phyloP scores from a whole-genome alignment of 1,140 invertebrate genomes.

The Augochlora pura region DNA sequence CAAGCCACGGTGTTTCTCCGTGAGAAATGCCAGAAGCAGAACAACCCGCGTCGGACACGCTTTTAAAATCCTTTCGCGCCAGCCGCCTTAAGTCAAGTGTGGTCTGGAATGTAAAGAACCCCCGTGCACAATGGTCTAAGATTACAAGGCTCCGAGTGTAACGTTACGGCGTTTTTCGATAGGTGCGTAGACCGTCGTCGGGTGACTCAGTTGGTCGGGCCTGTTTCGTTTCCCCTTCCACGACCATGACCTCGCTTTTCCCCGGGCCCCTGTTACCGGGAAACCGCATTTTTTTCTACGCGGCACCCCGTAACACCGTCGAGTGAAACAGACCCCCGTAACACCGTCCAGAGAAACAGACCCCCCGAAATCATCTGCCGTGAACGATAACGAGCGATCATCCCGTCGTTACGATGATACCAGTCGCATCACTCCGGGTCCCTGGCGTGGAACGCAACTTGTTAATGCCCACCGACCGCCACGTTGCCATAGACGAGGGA shows the following conservation, averaged over 20 bases:
- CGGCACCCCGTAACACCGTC: background rate
- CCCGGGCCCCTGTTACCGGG: background rate
- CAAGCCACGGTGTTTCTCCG: background rate
- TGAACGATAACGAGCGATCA: slow-evolving; percentile 20
- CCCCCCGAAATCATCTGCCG: background rate
- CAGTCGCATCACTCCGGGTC: background rate
- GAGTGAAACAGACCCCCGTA: background rate
- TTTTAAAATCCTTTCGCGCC: slow-evolving; percentile 50
- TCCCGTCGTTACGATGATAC: slow-evolving; percentile 6
- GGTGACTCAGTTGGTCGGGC: slow-evolving; percentile 14
- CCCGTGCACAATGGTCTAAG: slow-evolving; percentile 54
- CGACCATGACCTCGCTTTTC: slow-evolving; percentile 34
- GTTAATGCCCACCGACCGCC: background rate
- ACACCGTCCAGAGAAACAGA: background rate
- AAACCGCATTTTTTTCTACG: slow-evolving; percentile 13
- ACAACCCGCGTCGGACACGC: slow-evolving; percentile 14
- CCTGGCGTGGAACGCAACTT: background rate
- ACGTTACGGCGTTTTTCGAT: slow-evolving; percentile 58
- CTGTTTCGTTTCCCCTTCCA: slow-evolving; percentile 8
- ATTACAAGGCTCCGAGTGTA: slow-evolving; percentile 60
- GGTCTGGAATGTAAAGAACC: slow-evolving; percentile 65
- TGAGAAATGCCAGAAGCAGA: slow-evolving; percentile 46
- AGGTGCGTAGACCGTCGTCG: slow-evolving; percentile 33
- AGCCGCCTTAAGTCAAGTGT: slow-evolving; percentile 57
- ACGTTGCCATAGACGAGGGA: background rate